Base-by-base conservation (phyloP, 2,797 vertebrate genomes). In the Pseudochirops cupreus region DNA sequence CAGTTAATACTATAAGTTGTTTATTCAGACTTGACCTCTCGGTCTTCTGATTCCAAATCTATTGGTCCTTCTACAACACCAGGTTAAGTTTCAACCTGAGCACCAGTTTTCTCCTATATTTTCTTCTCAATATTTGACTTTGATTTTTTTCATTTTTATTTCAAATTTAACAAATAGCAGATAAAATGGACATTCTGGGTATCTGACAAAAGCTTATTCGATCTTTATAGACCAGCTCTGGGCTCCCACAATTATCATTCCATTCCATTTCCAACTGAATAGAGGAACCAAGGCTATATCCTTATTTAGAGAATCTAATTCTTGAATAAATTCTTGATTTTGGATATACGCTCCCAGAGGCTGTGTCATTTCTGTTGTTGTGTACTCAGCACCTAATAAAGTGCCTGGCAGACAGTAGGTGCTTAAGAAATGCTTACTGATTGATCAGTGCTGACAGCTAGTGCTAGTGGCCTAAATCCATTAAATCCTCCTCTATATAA, bases 201-300 rank as follows among this genome's bases (percentile, higher is more conserved):
- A 21, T 82, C 39, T 82, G 21, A 82, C 21, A 10, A 82, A 82
- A 82, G 3, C 7, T 82, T 46, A 82, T 46, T 82, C 46, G 7
- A 11, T 26, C 7, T 82, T 24, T 82, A 26, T 46, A 46, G 18
- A 58, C 90, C 52, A 67, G 24, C 4, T 91, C 94, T 74, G 3
- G 5, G 28, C 4, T 56, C 94, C 59, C 93, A 96, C 95, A 59
- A 6, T 31, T 56, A 90, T 54, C 56, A 46, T 29, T 58, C 52
- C 56, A 90, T 91, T 96, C 58, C 31, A 50, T 87, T 93, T 91
- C 39, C 24, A 94, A 95, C 82, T 33, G 2, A 94, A 92, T 55
- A 90, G 26, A 90, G 12, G 24, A 89, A 0, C 56, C 87, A 93
- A 33, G 95, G 3, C 21, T 82, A 24, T 31, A 82, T 26, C 12